Percentiles rank a stretch among this genome's conserved stretches.
These are phyloP conservation scores for Gymnosoma rotundatum DNA, from an alignment of 2,888 invertebrate genomes.

Conservation along the genomic window DNA sequence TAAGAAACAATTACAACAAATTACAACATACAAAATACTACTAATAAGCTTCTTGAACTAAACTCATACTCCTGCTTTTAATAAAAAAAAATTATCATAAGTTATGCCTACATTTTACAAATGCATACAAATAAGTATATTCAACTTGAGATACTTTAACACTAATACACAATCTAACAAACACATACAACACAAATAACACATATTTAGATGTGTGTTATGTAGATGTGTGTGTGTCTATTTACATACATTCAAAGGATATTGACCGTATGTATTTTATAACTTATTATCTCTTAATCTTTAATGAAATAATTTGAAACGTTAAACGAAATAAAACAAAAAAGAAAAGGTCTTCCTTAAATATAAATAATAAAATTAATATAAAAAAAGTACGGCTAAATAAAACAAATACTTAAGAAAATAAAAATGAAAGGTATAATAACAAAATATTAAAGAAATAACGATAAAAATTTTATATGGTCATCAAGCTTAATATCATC, in stretches of 20 bases:
- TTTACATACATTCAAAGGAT: neutral
- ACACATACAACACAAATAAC: neutral
- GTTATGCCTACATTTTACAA: constrained; percentile 39
- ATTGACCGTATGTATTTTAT: constrained; percentile 41
- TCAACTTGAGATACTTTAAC: neutral
- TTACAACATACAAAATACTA: constrained; percentile 34
- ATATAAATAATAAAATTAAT: constrained; percentile 34
- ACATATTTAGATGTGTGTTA: constrained; percentile 1
- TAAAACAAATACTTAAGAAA: constrained; percentile 20
- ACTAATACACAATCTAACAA: no score
- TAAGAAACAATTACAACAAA: constrained; percentile 3
- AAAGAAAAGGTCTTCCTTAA: constrained; percentile 70
- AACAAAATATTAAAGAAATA: constrained; percentile 41
- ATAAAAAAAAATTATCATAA: constrained; percentile 48
- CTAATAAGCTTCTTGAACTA: constrained; percentile 52
- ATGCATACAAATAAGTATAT: constrained; percentile 23
- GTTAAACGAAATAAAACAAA: constrained; percentile 58
- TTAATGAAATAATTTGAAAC: constrained; percentile 45
- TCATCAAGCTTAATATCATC: constrained; percentile 52
- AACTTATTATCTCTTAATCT: constrained; percentile 61
- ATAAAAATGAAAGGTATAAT: constrained; percentile 13
- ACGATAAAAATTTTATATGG: constrained; percentile 61
- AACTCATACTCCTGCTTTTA: constrained; percentile 46
- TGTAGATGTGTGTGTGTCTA: neutral
- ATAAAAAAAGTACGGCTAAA: neutral